Conservation (phyloP, 2,797 vertebrate genomes). For the Fistularia tabacaria region DNA sequence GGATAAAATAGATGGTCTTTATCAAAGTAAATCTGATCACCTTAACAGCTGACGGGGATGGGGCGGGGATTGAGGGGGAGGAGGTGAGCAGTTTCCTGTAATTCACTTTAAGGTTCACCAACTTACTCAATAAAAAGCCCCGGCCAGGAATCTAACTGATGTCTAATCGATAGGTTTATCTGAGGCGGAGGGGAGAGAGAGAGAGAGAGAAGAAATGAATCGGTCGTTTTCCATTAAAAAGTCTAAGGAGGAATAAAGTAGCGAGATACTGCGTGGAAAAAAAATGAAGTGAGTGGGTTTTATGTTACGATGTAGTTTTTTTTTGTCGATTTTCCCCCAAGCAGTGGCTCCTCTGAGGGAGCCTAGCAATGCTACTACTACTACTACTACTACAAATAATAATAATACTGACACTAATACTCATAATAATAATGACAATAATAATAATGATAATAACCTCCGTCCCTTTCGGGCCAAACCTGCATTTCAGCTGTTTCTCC, state of each 20-base stretch:
- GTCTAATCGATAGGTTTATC: constrained; percentile 68
- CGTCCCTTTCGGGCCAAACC: constrained; percentile 28
- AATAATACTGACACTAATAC: background rate
- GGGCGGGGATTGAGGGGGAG: too few relatives aligned
- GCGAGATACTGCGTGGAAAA: too few relatives aligned
- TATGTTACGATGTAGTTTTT: too few relatives aligned
- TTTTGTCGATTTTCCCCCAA: too few relatives aligned
- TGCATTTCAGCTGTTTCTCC: constrained; percentile 52
- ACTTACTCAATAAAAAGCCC: constrained; percentile 65
- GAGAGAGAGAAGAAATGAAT: constrained; percentile 40
- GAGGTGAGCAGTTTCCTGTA: constrained; percentile 38
- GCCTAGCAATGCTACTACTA: background rate
- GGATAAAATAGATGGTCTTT: constrained; percentile 67
- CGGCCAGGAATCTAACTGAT: constrained; percentile 60
- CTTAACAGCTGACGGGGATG: constrained; percentile 61
- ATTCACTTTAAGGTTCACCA: constrained; percentile 72
- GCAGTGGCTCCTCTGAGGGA: too few relatives aligned
- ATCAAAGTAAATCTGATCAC: constrained; percentile 66
- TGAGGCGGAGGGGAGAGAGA: constrained; percentile 41
- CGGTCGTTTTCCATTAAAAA: constrained; percentile 37
- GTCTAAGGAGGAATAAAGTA: constrained; percentile 2
- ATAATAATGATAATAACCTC: background rate
- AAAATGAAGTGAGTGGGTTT: too few relatives aligned
- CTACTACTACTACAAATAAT: background rate
- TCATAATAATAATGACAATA: background rate